Evolutionary conservation across 92 coral and sea anemone genomes (phyloP).

Genomic region (Montipora capitata): DNA sequence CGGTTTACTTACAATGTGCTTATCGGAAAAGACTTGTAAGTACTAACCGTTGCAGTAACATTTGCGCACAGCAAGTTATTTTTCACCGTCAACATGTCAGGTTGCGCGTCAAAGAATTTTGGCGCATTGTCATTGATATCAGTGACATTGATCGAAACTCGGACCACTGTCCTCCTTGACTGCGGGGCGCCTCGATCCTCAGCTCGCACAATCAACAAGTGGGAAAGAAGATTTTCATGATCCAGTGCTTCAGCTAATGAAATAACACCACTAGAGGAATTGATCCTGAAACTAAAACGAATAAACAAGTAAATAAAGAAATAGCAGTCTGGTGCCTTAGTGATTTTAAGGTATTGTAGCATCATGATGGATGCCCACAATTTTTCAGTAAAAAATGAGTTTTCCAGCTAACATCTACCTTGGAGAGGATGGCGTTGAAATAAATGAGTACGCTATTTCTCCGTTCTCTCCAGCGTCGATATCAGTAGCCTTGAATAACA

Average conservation of each 20-base stretch:
- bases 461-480: constrained; percentile 62
- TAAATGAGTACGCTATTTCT: constrained; percentile 50
- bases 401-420: constrained; percentile 14
- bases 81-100: not conserved
- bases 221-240: constrained; percentile 15
- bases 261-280: constrained; percentile 55
- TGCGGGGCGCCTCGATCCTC: constrained; percentile 27
- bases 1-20: too few relatives aligned
- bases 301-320: too few relatives aligned
- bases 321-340: too few relatives aligned
- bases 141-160: constrained; percentile 62
- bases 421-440: constrained; percentile 23
- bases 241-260: constrained; percentile 38
- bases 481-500: constrained; percentile 51
- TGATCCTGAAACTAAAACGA: constrained; percentile 46
- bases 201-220: constrained; percentile 45
- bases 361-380: too few relatives aligned
- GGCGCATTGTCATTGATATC: constrained; percentile 91
- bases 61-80: constrained; percentile 10
- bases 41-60: constrained; percentile 26
- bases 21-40: not conserved
- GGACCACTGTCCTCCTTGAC: constrained; percentile 42
- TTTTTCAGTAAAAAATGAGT: too few relatives aligned
- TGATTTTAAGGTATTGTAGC: too few relatives aligned
- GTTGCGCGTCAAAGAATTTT: constrained; percentile 44